Percentiles rank a stretch among this genome's conserved stretches.
phyloP scores from a whole-genome alignment of 2,797 vertebrate genomes.

The Spondyliosoma cantharus region DNA sequence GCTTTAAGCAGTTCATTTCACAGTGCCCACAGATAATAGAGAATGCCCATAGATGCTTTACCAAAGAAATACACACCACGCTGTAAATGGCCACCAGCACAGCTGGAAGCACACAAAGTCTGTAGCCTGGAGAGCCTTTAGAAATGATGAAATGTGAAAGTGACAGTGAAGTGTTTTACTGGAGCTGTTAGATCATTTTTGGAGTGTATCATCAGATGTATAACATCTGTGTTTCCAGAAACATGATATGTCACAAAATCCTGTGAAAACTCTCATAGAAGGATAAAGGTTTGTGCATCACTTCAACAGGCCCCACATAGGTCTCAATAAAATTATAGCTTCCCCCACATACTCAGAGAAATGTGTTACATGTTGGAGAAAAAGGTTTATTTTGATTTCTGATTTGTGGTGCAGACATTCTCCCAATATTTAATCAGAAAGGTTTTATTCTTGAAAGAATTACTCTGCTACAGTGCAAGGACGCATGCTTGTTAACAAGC shows the following conservation, averaged over 20 bases:
- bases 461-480: not conserved
- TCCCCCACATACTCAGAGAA: not conserved
- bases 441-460: not conserved
- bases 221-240: not conserved
- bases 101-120: constrained; percentile 3
- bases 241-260: not conserved
- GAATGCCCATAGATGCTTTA: constrained; percentile 7
- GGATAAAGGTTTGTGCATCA: not conserved
- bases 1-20: constrained; percentile 4
- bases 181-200: constrained; percentile 11
- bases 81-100: constrained; percentile 34
- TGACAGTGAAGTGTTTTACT: constrained; percentile 12
- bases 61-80: not conserved
- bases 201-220: not conserved
- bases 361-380: not conserved
- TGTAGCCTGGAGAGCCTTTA: constrained; percentile 16
- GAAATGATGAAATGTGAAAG: constrained; percentile 29
- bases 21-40: constrained; percentile 8
- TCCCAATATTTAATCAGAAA: not conserved
- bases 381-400: not conserved
- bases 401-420: not conserved
- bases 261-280: constrained; percentile 5
- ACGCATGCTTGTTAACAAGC: not conserved
- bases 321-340: not conserved
- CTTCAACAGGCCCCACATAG: not conserved